Percentiles rank a stretch among this genome's conserved stretches.
Conservation (phyloP, 2,113 vertebrate species). For the Rattus rattus region DNA sequence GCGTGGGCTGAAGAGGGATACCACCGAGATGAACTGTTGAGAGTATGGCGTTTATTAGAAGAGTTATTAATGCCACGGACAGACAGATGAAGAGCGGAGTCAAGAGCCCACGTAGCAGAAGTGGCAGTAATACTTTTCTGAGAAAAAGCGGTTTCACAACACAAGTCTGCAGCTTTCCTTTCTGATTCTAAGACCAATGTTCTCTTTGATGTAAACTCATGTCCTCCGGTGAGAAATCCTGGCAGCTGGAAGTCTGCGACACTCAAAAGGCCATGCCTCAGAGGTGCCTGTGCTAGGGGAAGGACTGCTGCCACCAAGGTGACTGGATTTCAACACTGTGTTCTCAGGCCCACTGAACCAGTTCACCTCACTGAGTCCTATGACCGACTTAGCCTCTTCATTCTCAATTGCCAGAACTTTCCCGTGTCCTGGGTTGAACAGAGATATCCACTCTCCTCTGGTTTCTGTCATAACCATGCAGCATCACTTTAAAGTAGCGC, state of each 20-base stretch:
- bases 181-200: not conserved
- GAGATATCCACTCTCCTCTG: not conserved
- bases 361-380: not conserved
- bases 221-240: not conserved
- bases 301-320: no score
- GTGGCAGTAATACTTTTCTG: not conserved
- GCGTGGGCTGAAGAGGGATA: not conserved
- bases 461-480: fast-evolving
- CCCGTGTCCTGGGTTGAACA: no score
- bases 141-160: not conserved
- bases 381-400: not conserved
- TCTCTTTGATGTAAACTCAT: not conserved
- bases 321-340: not conserved
- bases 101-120: no score
- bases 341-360: not conserved
- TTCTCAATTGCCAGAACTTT: not conserved
- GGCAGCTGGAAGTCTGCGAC: not conserved
- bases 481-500: not conserved
- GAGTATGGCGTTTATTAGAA: not conserved
- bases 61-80: not conserved
- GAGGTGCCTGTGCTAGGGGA: not conserved
- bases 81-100: not conserved
- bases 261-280: not conserved
- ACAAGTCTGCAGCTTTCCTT: not conserved
- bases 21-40: not conserved